Conservation (phyloP, 2,888 invertebrate genomes). For the Dasysyrphus albostriatus region DNA sequence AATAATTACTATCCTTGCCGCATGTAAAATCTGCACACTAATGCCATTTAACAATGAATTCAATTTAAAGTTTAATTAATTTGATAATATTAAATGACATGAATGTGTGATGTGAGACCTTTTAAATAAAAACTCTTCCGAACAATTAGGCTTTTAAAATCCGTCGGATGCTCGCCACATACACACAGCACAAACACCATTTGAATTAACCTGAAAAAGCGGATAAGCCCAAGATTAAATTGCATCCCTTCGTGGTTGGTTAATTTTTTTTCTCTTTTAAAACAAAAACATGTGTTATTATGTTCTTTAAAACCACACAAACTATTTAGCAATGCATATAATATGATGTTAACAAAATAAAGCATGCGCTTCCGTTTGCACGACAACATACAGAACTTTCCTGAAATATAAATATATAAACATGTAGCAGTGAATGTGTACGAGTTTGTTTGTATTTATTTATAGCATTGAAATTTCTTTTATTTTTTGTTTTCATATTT, state of each 20-base stretch:
- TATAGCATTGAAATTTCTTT: background rate
- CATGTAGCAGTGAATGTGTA: background rate
- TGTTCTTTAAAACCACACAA: slow-evolving; percentile 22
- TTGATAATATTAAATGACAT: background rate
- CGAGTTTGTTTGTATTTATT: background rate
- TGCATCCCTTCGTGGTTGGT: background rate
- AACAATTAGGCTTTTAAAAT: background rate
- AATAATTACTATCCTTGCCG: background rate
- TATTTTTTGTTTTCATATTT: background rate
- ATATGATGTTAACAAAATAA: background rate
- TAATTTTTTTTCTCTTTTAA: background rate
- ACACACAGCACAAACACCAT: background rate
- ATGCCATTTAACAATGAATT: background rate
- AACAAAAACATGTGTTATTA: background rate
- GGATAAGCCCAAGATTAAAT: background rate
- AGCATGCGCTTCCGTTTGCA: background rate
- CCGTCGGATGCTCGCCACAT: too few species aligned
- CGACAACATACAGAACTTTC: background rate
- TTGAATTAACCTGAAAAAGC: background rate
- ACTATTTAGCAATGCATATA: slow-evolving; percentile 5
- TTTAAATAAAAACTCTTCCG: background rate
- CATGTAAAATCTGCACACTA: background rate
- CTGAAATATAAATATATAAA: background rate
- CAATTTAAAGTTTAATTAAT: background rate
- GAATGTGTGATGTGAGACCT: background rate